Base-by-base conservation (phyloP, 2,797 vertebrate genomes). In the Galaxias olidus region DNA sequence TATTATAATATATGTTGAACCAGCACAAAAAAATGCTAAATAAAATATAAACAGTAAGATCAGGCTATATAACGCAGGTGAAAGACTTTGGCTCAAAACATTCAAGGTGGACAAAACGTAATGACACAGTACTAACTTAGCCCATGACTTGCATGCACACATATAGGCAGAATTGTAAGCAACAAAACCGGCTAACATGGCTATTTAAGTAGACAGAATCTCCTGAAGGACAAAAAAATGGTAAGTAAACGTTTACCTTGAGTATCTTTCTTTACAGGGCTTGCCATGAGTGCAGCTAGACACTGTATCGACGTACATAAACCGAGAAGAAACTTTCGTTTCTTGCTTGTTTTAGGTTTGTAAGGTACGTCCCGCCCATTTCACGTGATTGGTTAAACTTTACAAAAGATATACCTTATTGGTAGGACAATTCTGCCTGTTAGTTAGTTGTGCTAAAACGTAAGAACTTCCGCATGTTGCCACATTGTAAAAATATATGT, bases 181-280 rank as follows among this genome's bases (percentile, higher is more conserved):
- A 30, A 30, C 30, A 30, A 30, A 30, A 30, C 2, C 30, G 30
- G 30, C 30, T 30, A 30, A 3, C 2, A 30, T 30, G 30, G 30
- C 2, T 30, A 30, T 30, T n/a, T 30, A 30, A 30, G 30, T 30
- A 30, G 3, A 30, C 30, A 30, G 6, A 30, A 30, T 30, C 30
- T 30, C 30, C 2, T 30, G 30, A 30, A 30, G 30, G 30, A 30
- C 30, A 30, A 30, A 30, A 6, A 2, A 30, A 30, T 30, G 30
- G 30, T 30, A 30, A 6, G 30, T 30, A 30, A 30, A 30, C 30
- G 30, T 0, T 76, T 87, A 90, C 87, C 86, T 80, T 46, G 51
- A 10, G 3, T 0, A 1, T 1, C 6, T 42, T 60, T 62, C 41
- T 14, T 44, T 19, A 15, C 1, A 11, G 19, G 57, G 15, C 40